A percentile compares a stretch with the other conserved stretches of the same genome.
Evolutionary conservation across 2,888 invertebrate genomes (phyloP).

Genomic region (Vannuccia rotundouncinata): DNA sequence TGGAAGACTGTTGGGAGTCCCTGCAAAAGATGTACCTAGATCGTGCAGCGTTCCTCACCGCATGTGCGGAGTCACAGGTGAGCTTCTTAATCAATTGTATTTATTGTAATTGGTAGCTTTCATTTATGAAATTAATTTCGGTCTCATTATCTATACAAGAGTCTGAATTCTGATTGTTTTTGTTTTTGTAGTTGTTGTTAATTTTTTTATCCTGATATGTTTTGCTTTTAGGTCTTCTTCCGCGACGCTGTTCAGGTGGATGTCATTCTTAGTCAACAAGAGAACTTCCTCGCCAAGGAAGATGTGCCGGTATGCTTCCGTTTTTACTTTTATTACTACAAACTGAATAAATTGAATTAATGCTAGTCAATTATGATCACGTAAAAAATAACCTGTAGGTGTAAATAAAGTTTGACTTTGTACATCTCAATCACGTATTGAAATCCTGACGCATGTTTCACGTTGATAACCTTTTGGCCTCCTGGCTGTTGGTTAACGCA

Average conservation of each 20-base stretch:
- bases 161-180: too few species aligned
- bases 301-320: constrained; percentile 74
- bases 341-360: too few species aligned
- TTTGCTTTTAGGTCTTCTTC: constrained; percentile 67
- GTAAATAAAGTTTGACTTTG: too few species aligned
- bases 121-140: too few species aligned
- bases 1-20: constrained; percentile 98
- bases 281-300: constrained; percentile 90
- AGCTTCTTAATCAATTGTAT: neutral
- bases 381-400: too few species aligned
- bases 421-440: too few species aligned
- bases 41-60: constrained; percentile 82
- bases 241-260: constrained; percentile 95
- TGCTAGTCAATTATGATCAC: too few species aligned
- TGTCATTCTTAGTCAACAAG: constrained; percentile 92
- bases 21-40: constrained; percentile 99
- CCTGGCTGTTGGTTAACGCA: neutral
- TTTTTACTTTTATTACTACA: too few species aligned
- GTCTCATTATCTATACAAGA: too few species aligned
- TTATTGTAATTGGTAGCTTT: too few species aligned
- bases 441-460: neutral
- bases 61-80: constrained; percentile 69
- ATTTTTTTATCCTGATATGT: constrained; percentile 63
- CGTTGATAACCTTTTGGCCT: neutral
- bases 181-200: constrained; percentile 78